Base-by-base conservation (phyloP, 1,140 invertebrate genomes). In the Drosophila elegans region DNA sequence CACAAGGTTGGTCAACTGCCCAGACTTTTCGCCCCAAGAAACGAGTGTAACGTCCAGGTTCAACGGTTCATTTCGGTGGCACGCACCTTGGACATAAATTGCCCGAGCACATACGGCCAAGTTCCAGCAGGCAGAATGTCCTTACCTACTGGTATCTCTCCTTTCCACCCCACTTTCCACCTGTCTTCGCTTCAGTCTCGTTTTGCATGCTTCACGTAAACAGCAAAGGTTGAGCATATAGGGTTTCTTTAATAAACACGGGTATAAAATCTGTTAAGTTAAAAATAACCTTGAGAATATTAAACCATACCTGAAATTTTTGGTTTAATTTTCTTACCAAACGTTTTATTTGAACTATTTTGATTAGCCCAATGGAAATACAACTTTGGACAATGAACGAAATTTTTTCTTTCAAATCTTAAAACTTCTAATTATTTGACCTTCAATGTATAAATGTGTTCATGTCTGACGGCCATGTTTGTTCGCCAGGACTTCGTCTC, bases 1-100 rank as follows among this genome's bases (percentile, higher is more conserved):
- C 34, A 64, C 21, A 34, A 53, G 64, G 46, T 66, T 68, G 64
- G 64, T 53, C 48, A 66, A 66, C 46, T 68, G 61, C 25, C 57
- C 46, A 38, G 38, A 67, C 46, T 66, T 44, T 66, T 27, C 29
- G 5, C 61, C 32, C 61, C 36, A 68, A 68, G 64, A 68, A 68
- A 66, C 59, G 61, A 68, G 60, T 64, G 60, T 61, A 42, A 41
- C 46, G 60, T 27, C 64, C 64, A 68, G 55, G 72, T 73, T 73
- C 69, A 73, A 57, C 69, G 69, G 72, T 75, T 76, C 73, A 66
- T 59, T 75, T 75, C 29, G 45, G 72, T 76, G 72, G 72, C 73
- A 76, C 73, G 73, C 73, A 76, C 73, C 73, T 76, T 59, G 73
- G 34, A 76, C 73, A 76, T 76, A 76, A 76, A 76, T 76, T 76